Percentiles rank a stretch among this genome's conserved stretches.
These are phyloP conservation scores for Oreochromis grahami DNA, from an alignment of 2,797 vertebrate species.

Conservation along the genomic window DNA sequence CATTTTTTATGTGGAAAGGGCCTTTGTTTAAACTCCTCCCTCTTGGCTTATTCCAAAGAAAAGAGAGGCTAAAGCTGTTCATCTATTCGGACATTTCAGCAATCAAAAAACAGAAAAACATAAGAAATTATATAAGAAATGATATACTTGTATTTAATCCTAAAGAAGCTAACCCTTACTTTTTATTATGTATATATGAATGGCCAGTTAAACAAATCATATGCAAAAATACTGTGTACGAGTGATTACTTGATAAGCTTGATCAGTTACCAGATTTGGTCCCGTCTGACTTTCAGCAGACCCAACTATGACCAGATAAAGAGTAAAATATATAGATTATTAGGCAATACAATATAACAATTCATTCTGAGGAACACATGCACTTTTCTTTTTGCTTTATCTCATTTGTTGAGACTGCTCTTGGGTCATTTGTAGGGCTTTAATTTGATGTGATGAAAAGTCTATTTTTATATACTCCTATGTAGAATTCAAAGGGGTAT, in stretches of 20 bases:
- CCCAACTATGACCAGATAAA: not conserved
- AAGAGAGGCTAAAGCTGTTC: constrained; percentile 32
- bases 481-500: not conserved
- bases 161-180: not conserved
- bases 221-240: not conserved
- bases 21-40: constrained; percentile 81
- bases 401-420: not conserved
- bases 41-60: constrained; percentile 49
- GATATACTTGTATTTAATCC: not conserved
- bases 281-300: not conserved
- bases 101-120: not conserved
- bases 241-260: not conserved
- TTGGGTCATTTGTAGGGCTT: not conserved
- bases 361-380: not conserved
- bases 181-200: not conserved
- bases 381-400: not conserved
- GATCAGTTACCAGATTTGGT: not conserved
- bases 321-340: not conserved
- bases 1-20: constrained; percentile 72
- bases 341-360: not conserved
- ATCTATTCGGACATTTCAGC: constrained; percentile 11
- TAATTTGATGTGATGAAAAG: not conserved
- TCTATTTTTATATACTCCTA: not conserved
- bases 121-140: not conserved
- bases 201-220: not conserved